phyloP scores from a whole-genome alignment of 2,888 invertebrate genomes.

The Drosophila aldrichi region DNA sequence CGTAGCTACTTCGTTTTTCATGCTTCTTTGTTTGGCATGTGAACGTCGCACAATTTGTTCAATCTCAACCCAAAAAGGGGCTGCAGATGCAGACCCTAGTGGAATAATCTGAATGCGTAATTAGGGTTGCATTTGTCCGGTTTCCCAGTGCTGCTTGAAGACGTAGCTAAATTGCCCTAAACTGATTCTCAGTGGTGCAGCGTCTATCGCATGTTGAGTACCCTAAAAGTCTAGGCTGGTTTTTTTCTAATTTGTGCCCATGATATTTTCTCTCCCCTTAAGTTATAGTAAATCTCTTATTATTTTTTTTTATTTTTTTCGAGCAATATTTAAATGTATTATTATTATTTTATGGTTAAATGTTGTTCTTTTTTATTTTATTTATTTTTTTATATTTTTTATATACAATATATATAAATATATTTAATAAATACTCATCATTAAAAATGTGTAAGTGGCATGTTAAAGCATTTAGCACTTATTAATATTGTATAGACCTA shows the following conservation, averaged over 20 bases:
- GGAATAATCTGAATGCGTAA: constrained; percentile 44
- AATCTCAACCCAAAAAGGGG: constrained; percentile 15
- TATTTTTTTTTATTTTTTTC: no score
- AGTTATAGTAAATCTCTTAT: no score
- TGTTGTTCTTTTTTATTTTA: no score
- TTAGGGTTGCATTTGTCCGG: constrained; percentile 65
- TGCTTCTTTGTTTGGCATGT: neutral
- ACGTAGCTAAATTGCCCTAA: constrained; percentile 14
- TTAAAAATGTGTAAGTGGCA: constrained; percentile 8
- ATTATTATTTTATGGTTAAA: neutral
- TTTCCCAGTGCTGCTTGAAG: constrained; percentile 23
- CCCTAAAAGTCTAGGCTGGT: neutral
- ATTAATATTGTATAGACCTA: neutral
- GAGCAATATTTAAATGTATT: no score
- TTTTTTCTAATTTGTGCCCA: neutral
- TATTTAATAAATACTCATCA: constrained; percentile 1
- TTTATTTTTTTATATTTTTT: no score
- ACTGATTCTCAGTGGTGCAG: neutral
- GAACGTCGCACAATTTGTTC: constrained; percentile 13
- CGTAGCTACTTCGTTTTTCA: neutral
- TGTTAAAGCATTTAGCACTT: constrained; percentile 7
- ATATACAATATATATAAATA: no score
- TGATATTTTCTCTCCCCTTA: no score
- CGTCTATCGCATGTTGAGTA: neutral
- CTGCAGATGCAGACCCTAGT: constrained; percentile 3